Evolutionary conservation across 2,888 invertebrate genomes (phyloP).

Genomic region (Dastarcus helophoroides): DNA sequence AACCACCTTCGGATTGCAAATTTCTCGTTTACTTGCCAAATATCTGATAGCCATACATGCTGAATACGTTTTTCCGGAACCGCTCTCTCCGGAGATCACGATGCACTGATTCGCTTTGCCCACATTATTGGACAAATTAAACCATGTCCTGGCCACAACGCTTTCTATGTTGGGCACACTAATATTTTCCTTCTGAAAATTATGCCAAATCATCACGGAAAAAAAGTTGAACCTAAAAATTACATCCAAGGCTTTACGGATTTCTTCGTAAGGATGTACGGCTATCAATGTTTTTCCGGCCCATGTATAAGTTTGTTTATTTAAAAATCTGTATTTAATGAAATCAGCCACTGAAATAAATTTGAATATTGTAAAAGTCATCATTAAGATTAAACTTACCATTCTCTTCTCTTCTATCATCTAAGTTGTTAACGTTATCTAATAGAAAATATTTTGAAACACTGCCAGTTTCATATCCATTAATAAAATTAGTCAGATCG

Average conservation of each 20-base stretch:
- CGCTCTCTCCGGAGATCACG: constrained; percentile 37
- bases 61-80: constrained; percentile 37
- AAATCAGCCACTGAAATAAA: constrained; percentile 27
- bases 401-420: constrained; percentile 8
- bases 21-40: constrained; percentile 22
- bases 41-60: constrained; percentile 33
- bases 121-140: constrained; percentile 19
- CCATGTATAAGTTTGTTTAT: constrained; percentile 34
- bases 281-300: constrained; percentile 34
- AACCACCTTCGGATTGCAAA: constrained; percentile 7
- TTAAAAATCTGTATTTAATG: constrained; percentile 27
- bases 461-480: constrained; percentile 3
- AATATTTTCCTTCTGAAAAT: constrained; percentile 7
- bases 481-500: not conserved
- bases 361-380: not conserved
- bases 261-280: constrained; percentile 25
- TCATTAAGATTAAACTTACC: no score
- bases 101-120: constrained; percentile 33
- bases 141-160: constrained; percentile 17
- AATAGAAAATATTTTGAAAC: constrained; percentile 9
- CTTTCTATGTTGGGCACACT: constrained; percentile 14
- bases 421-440: constrained; percentile 9
- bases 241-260: not conserved
- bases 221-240: not conserved
- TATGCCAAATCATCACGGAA: no score